Evolutionary conservation across 2,888 invertebrate genomes (phyloP).

Genomic region (Hydrotaea cyrtoneurina): DNA sequence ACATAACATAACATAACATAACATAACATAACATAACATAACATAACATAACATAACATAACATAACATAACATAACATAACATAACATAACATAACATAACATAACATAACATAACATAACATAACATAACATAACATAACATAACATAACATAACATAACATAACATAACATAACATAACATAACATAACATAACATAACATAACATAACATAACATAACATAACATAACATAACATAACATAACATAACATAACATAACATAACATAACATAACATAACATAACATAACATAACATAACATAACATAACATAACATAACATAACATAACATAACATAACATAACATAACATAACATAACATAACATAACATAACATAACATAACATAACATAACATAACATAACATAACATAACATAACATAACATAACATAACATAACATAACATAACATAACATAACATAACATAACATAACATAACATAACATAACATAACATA

Average conservation of each 20-base stretch:
- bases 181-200: conserved; percentile 22
- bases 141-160: background rate
- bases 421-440: too few relatives aligned
- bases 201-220: conserved; percentile 27
- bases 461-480: too few relatives aligned
- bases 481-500: too few relatives aligned
- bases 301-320: background rate
- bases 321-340: too few relatives aligned
- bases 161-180: background rate
- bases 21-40: conserved; percentile 18
- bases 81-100: background rate
- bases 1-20: conserved; percentile 20
- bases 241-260: conserved; percentile 16
- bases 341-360: too few relatives aligned
- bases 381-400: too few relatives aligned
- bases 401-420: too few relatives aligned
- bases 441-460: too few relatives aligned
- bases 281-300: conserved; percentile 20
- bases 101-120: conserved; percentile 9
- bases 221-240: conserved; percentile 29
- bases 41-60: conserved; percentile 22
- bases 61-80: conserved; percentile 24
- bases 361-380: too few relatives aligned
- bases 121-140: background rate
- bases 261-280: conserved; percentile 27